Evolutionary conservation across 2,113 vertebrate genomes (phyloP).

Genomic region (Limnothrissa miodon): DNA sequence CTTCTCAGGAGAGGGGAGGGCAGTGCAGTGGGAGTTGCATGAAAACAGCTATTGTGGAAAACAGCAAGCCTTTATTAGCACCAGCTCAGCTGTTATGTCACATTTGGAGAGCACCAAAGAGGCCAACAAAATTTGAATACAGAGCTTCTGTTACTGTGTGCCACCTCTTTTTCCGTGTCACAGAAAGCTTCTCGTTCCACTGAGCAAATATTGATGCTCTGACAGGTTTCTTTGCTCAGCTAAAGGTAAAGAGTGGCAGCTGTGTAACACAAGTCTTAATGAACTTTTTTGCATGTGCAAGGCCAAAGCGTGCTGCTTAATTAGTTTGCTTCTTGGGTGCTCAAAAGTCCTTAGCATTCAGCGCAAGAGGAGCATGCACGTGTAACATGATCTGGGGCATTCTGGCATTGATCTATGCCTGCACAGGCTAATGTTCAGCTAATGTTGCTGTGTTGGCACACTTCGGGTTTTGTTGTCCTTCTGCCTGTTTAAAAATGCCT

Average conservation of each 20-base stretch:
- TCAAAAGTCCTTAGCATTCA: not conserved
- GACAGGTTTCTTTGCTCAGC: not conserved
- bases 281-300: not conserved
- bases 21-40: not conserved
- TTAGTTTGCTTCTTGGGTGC: not conserved
- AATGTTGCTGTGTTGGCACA: slow-evolving; percentile 1
- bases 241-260: not conserved
- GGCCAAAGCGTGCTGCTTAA: not conserved
- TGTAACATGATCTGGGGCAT: not conserved
- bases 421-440: not conserved
- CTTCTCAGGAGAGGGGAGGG: slow-evolving; percentile 9
- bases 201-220: not conserved
- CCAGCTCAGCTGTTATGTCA: slow-evolving; percentile 20
- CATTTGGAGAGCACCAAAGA: slow-evolving; percentile 17
- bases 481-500: not conserved
- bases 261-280: not conserved
- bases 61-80: slow-evolving; percentile 51
- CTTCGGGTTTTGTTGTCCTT: not conserved
- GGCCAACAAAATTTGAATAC: not conserved
- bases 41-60: slow-evolving; percentile 52
- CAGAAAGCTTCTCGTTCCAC: not conserved
- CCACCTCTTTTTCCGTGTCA: not conserved
- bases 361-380: not conserved
- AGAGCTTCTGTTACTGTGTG: slow-evolving; percentile 7
- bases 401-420: not conserved